Percentiles rank a stretch among this genome's conserved stretches.
phyloP scores from a whole-genome alignment of 1,140 invertebrate genomes.

The Proales similis region DNA sequence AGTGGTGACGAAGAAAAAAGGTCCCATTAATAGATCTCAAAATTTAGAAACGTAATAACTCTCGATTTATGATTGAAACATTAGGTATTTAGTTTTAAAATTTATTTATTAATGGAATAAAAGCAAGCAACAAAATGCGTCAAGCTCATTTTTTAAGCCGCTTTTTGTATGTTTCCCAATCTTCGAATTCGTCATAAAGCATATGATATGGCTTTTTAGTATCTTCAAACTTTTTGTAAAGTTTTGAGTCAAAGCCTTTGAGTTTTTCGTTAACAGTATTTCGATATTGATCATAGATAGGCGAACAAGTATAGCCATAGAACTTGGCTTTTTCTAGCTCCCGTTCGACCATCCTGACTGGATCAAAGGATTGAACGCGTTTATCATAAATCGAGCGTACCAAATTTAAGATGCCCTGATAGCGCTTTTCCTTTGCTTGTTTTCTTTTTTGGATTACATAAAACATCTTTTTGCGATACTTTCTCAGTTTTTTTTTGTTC shows the following conservation, averaged over 20 bases:
- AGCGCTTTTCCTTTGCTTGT: conserved; percentile 27
- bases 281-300: conserved; percentile 32
- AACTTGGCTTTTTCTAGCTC: conserved; percentile 38
- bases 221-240: conserved; percentile 34
- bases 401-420: conserved; percentile 11
- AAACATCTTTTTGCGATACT: conserved; percentile 32
- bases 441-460: conserved; percentile 35
- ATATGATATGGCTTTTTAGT: conserved; percentile 24
- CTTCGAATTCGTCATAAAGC: background rate
- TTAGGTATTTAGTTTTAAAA: too few relatives aligned
- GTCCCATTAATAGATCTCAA: too few relatives aligned
- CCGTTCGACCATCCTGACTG: conserved; percentile 9
- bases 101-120: too few relatives aligned
- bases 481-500: conserved; percentile 34
- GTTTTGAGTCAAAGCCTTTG: conserved; percentile 21
- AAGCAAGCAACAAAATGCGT: too few relatives aligned
- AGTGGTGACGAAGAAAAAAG: too few relatives aligned
- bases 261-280: conserved; percentile 14
- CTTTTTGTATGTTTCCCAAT: too few relatives aligned
- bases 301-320: conserved; percentile 17
- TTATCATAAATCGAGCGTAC: conserved; percentile 22
- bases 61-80: too few relatives aligned
- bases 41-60: too few relatives aligned
- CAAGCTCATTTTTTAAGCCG: too few relatives aligned
- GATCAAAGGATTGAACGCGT: conserved; percentile 29